Evolutionary conservation across 2,113 vertebrate genomes (phyloP).

Genomic region (Nothoprocta pentlandii): DNA sequence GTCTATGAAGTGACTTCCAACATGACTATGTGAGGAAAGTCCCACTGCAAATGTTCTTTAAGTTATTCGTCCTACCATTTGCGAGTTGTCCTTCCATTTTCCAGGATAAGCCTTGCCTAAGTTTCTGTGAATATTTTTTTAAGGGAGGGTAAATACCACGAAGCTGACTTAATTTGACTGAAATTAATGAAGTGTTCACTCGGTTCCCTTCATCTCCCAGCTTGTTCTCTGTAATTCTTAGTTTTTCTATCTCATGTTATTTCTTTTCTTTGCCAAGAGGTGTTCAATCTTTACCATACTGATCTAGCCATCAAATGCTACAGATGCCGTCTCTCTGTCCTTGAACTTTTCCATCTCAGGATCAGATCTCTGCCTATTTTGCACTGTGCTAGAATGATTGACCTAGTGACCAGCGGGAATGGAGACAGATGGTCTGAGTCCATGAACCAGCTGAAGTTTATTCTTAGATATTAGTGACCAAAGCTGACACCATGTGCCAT

Average conservation of each 20-base stretch:
- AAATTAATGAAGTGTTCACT: background rate
- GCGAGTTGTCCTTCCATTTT: background rate
- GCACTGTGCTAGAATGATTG: background rate
- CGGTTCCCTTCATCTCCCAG: rapidly evolving
- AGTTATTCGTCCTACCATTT: background rate
- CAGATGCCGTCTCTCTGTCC: background rate
- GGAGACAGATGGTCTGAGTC: background rate
- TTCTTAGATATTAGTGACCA: background rate
- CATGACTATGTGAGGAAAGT: background rate
- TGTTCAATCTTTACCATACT: background rate
- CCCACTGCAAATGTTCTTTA: background rate
- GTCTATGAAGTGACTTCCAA: conserved; percentile 2
- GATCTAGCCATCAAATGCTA: background rate
- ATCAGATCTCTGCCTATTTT: background rate
- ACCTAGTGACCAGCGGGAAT: background rate
- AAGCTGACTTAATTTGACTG: background rate
- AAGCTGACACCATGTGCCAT: background rate
- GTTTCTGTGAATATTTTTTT: background rate
- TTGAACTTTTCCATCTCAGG: background rate
- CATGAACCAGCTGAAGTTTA: background rate
- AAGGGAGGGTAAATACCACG: background rate
- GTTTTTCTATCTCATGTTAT: background rate
- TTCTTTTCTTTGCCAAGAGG: background rate
- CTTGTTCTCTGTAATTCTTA: background rate
- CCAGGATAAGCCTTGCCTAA: background rate